phyloP scores from a whole-genome alignment of 2,888 invertebrate species.

The Sepiola atlantica region DNA sequence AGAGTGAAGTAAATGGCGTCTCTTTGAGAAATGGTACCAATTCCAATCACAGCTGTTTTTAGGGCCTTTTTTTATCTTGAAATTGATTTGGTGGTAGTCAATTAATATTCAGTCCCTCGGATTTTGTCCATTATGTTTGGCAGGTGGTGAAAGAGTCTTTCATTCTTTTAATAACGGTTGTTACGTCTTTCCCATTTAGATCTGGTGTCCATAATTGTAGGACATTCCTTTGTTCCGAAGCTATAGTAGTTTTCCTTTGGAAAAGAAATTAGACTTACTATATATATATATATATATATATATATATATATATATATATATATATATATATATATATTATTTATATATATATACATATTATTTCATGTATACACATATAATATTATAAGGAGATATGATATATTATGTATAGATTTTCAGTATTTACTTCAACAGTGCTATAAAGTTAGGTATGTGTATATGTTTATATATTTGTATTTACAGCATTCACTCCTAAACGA shows the following conservation, averaged over 20 bases:
- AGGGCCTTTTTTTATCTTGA: not conserved
- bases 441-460: too few relatives aligned
- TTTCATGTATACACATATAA: too few relatives aligned
- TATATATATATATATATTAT: not conserved
- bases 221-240: not conserved
- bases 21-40: not conserved
- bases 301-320: not conserved
- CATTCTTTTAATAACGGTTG: constrained; percentile 4
- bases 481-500: too few relatives aligned
- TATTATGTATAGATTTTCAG: too few relatives aligned
- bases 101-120: not conserved
- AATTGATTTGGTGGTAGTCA: constrained; percentile 32
- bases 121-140: not conserved
- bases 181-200: not conserved
- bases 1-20: not conserved
- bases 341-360: not conserved
- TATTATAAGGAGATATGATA: too few relatives aligned
- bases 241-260: not conserved
- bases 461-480: too few relatives aligned
- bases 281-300: not conserved
- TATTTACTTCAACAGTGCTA: too few relatives aligned
- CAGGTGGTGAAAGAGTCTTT: not conserved
- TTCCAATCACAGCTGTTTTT: not conserved
- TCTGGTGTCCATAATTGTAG: not conserved
- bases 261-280: not conserved